Percentiles rank a stretch among this genome's conserved stretches.
Evolutionary conservation across 2,797 vertebrate species (phyloP).

Genomic region (Lutjanus campechanus): DNA sequence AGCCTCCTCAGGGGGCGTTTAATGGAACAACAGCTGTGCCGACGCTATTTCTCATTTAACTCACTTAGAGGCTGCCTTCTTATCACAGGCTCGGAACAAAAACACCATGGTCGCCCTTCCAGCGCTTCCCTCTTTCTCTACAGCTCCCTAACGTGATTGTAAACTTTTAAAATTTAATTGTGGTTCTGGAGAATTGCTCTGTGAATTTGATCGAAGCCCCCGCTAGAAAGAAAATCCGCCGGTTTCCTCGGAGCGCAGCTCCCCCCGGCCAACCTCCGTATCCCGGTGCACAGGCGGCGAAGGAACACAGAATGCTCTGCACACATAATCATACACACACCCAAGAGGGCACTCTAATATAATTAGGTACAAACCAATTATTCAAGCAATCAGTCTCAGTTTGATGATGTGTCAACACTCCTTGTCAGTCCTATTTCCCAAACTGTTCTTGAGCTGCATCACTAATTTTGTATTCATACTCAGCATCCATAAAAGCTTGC

Average conservation of each 20-base stretch:
- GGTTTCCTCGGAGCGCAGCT: slow-evolving; percentile 58
- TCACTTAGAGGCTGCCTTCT: slow-evolving; percentile 81
- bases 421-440: slow-evolving; percentile 78
- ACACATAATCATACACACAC: slow-evolving; percentile 71
- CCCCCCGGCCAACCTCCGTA: slow-evolving; percentile 27
- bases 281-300: slow-evolving; percentile 30
- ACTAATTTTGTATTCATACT: slow-evolving; percentile 74
- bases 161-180: slow-evolving; percentile 83
- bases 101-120: slow-evolving; percentile 73
- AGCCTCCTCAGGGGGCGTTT: slow-evolving; percentile 73
- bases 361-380: slow-evolving; percentile 85
- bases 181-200: slow-evolving; percentile 70
- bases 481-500: slow-evolving; percentile 63
- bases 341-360: slow-evolving; percentile 79
- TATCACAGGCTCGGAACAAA: slow-evolving; percentile 76
- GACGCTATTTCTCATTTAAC: slow-evolving; percentile 82
- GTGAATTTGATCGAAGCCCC: slow-evolving; percentile 76
- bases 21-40: slow-evolving; percentile 84
- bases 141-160: slow-evolving; percentile 80
- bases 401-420: slow-evolving; percentile 83
- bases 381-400: slow-evolving; percentile 84
- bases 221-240: slow-evolving; percentile 63
- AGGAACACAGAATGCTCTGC: slow-evolving; percentile 53
- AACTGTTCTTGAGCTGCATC: slow-evolving; percentile 77
- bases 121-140: slow-evolving; percentile 59